Evolutionary conservation across 2,113 vertebrate genomes (phyloP).

Genomic region (Chaenocephalus aceratus): DNA sequence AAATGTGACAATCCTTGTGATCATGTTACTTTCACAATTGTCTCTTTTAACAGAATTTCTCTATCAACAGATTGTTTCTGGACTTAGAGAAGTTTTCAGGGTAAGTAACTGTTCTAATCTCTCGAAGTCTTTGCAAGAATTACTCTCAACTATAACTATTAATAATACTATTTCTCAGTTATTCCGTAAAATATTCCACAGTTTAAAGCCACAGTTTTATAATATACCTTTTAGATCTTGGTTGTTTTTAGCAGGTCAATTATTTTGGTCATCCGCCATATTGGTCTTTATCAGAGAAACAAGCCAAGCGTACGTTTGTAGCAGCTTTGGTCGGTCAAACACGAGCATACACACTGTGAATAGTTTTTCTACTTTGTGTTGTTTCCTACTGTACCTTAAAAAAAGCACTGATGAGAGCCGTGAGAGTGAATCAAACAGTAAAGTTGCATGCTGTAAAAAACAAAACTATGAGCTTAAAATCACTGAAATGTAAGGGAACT

Average conservation of each 20-base stretch:
- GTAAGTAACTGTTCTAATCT: too few species aligned
- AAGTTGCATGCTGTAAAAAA: not conserved
- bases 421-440: not conserved
- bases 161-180: too few species aligned
- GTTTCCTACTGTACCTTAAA: not conserved
- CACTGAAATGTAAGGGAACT: too few species aligned
- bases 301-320: too few species aligned
- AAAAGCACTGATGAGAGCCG: not conserved
- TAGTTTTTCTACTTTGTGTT: not conserved
- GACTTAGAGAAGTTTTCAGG: not conserved
- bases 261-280: too few species aligned
- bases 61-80: not conserved
- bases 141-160: too few species aligned
- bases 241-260: too few species aligned
- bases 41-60: not conserved
- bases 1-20: slow-evolving; percentile 46
- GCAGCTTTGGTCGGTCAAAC: not conserved
- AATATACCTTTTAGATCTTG: too few species aligned
- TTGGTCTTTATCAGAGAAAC: too few species aligned
- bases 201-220: too few species aligned
- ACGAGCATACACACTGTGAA: not conserved
- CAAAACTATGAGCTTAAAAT: not conserved
- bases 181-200: too few species aligned
- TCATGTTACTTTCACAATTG: slow-evolving; percentile 7
- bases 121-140: too few species aligned